Evolutionary conservation across 2,888 invertebrate genomes (phyloP).

Genomic region (Diarsia brunnea): DNA sequence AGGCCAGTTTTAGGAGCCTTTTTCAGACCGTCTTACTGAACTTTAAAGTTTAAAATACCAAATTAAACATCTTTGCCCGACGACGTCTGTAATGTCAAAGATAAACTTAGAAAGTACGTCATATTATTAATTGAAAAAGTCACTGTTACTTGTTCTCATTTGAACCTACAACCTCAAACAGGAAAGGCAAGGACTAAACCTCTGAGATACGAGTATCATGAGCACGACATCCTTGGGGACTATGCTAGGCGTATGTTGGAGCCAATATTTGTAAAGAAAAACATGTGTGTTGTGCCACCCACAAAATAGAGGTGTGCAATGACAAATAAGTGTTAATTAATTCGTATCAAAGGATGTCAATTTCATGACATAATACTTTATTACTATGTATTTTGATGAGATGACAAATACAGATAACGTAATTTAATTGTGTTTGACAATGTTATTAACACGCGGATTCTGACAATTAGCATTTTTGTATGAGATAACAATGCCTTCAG

Average conservation of each 20-base stretch:
- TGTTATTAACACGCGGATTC: constrained; percentile 60
- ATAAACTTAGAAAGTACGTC: too few species aligned
- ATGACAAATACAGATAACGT: constrained; percentile 57
- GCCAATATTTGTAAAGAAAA: background rate
- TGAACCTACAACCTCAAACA: too few species aligned
- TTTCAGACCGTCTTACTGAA: background rate
- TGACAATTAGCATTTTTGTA: constrained; percentile 62
- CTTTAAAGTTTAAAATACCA: too few species aligned
- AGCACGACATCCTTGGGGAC: too few species aligned
- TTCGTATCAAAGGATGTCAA: constrained; percentile 35
- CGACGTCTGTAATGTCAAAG: too few species aligned
- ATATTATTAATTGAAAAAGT: too few species aligned
- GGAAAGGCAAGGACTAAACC: too few species aligned
- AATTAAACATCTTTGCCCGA: too few species aligned
- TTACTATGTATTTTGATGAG: constrained; percentile 47
- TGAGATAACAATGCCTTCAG: constrained; percentile 52
- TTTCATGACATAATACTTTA: constrained; percentile 49
- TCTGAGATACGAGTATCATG: too few species aligned
- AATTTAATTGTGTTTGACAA: constrained; percentile 56
- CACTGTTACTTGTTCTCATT: too few species aligned
- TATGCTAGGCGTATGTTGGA: background rate
- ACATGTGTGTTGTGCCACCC: background rate
- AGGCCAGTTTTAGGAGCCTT: background rate
- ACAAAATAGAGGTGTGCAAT: background rate
- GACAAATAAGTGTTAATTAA: constrained; percentile 26